These are phyloP conservation scores for Cyprinus carpio DNA, from an alignment of 2,113 vertebrate genomes.

Conservation along the genomic window DNA sequence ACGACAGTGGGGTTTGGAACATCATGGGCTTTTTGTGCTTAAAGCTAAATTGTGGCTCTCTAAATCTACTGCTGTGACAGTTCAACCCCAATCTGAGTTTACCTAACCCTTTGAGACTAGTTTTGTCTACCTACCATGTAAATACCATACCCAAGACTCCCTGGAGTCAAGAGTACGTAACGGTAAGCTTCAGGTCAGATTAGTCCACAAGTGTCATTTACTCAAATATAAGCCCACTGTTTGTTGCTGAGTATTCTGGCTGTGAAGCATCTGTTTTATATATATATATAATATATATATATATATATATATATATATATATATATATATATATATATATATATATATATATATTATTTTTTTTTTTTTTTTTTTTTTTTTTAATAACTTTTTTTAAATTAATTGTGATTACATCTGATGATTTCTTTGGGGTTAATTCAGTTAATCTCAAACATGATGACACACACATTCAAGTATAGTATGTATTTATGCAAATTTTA, in stretches of 20 bases:
- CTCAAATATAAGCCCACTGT: neutral
- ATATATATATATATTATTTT: too few relatives aligned
- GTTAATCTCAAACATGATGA: slow-evolving; percentile 6
- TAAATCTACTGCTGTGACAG: slow-evolving; percentile 20
- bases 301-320: too few relatives aligned
- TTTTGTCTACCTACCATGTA: slow-evolving; percentile 21
- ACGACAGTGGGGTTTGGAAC: slow-evolving; percentile 21
- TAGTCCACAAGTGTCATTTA: neutral
- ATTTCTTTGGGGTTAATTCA: neutral
- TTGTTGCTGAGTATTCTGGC: neutral
- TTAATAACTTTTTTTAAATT: too few relatives aligned
- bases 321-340: too few relatives aligned
- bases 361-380: too few relatives aligned
- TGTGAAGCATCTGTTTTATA: neutral
- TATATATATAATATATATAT: too few relatives aligned
- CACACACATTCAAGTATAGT: neutral
- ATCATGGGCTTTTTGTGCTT: slow-evolving; percentile 15
- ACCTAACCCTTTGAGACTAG: neutral
- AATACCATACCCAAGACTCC: slow-evolving; percentile 15
- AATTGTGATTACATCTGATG: neutral
- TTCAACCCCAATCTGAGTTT: slow-evolving; percentile 2
- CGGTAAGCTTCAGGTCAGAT: neutral
- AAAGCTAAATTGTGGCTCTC: neutral
- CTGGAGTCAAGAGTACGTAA: neutral
- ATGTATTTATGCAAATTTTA: neutral